Conservation (phyloP, 1,140 invertebrate species). For the Apis mellifera region Amel_HAv3.1 CM009945.2:1186001-1186500, state of each 20-base stretch:
- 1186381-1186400: too few species aligned
- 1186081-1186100: constrained; percentile 29
- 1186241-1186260: neutral
- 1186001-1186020: neutral
- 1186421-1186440: too few species aligned
- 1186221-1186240: neutral
- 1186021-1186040: constrained; percentile 13
- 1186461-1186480: too few species aligned
- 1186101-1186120: constrained; percentile 5
- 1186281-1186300: too few species aligned
- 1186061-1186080: constrained; percentile 24
- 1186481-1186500: too few species aligned
- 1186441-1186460: too few species aligned
- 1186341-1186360: too few species aligned
- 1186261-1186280: neutral
- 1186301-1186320: too few species aligned
- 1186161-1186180: neutral
- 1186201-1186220: constrained; percentile 4
- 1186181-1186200: neutral
- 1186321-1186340: too few species aligned
- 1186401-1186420: too few species aligned
- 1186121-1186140: constrained; percentile 17
- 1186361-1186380: too few species aligned
- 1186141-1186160: constrained; percentile 18
- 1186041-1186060: constrained; percentile 31